Evolutionary conservation across 2,113 vertebrate species (phyloP), one percentile per base, ranked within the genome.

Genomic region (Phoenicopterus ruber): DNA sequence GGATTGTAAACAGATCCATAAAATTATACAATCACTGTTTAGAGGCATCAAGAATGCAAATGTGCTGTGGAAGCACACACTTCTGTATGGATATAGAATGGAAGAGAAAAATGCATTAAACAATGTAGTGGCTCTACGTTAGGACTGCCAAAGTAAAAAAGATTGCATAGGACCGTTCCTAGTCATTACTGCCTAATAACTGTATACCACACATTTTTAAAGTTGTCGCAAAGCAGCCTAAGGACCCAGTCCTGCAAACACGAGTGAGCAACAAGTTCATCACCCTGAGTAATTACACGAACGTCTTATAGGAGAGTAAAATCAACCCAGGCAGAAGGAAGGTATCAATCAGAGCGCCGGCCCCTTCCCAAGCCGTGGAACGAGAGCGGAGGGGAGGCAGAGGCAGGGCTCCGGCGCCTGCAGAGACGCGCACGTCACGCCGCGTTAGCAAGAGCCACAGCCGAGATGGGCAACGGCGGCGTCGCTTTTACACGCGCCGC

Each of bases 1-100:
- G 73, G 70, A 76, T 94, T 91, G 91, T 97, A 95, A 93, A 78
- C 86, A 81, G 70, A 63, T 87, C 88, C 72, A 77, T 89, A 93
- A 94, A 91, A 91, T 79, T 91, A 66, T 34, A 86, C 96, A 95
- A 32, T 87, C 77, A 54, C 85, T 49, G 46, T 86, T 87, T 26
- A 54, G 44, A 93, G 78, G 54, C 71, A 76, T 20, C 50, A 61
- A 63, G 83, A 96, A 95, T 89, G 92, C 82, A 96, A 97, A 95
- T 92, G 79, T 72, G 82, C 32, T 36, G 25, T 59, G 63, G 91
- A 94, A 91, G 42, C 29, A 50, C n/a, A 57, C 15, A 5, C 5
- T 66, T 91, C 89, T 95, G 54, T 69, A 50, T 1, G 10, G 78
- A 50, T 66, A 86, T 90, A 80, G 77, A 69, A 63, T 19, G 34